Evolutionary conservation across 2,888 invertebrate species (phyloP), one percentile per base, ranked within the genome.

Genomic region (Drosophila cognata): DNA sequence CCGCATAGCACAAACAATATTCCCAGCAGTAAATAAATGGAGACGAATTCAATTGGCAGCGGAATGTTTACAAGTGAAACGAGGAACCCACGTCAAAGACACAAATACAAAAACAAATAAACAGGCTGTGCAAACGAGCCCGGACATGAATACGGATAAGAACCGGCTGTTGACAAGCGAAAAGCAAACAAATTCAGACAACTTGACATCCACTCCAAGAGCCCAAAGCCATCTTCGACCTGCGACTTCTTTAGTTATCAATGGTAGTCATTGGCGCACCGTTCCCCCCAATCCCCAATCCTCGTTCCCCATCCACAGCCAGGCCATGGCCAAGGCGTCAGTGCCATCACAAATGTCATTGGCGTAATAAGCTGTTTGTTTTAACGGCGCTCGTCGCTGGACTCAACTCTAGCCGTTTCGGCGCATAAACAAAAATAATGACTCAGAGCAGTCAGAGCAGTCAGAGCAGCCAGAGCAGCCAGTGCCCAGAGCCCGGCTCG

Each of bases 301-400:
- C 60, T 8, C 43, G 21, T 18, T 16, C 35, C 38, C 59, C 29
- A 21, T 50, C 16, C 58, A 16, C 16, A 16, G 36, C 7, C 25
- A 16, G 21, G 46, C 21, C 35, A 36, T 10, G 43, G 55, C 36
- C 53, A 36, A 52, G 38, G 46, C 50, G 53, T 21, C 33, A 64
- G 38, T 29, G 48, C 69, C 76, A 63, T 84, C 71, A 41, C 74
- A 75, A 81, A 79, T 86, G 82, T 80, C 86, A 91, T 89, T 90
- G 91, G 80, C 81, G 77, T 82, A 90, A 90, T 91, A 91, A 91
- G 84, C 83, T 83, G 88, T 92, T 91, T 84, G 81, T 76, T 82
- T 91, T 91, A 90, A 91, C 82, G 89, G 88, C 82, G 68, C 76
- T 84, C 64, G 72, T 46, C 66, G 28, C 52, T 64, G 79, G 64